These are phyloP conservation scores for Vandiemenella viatica DNA, from an alignment of 2,888 invertebrate species.

Conservation along the genomic window DNA sequence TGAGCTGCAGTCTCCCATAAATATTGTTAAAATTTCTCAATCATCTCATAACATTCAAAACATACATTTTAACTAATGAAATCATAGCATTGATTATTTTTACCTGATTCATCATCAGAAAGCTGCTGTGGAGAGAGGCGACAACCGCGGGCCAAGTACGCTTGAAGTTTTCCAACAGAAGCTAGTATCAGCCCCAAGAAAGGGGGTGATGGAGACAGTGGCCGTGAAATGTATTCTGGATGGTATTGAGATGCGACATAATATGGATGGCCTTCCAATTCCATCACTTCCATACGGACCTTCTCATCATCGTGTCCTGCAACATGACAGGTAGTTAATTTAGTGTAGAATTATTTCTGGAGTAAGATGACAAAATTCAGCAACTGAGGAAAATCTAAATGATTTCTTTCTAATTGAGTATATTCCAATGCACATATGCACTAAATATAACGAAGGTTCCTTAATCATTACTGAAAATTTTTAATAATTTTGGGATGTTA, in stretches of 20 bases:
- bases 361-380: no score
- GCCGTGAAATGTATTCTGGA: slow-evolving; percentile 90
- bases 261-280: slow-evolving; percentile 74
- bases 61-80: no score
- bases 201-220: slow-evolving; percentile 82
- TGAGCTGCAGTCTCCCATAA: no score
- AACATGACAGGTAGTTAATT: slow-evolving; percentile 23
- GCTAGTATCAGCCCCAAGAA: slow-evolving; percentile 90
- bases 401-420: no score
- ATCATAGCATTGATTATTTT: no score
- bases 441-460: no score
- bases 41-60: no score
- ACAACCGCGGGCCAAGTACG: slow-evolving; percentile 45
- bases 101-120: slow-evolving; percentile 40
- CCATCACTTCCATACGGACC: slow-evolving; percentile 86
- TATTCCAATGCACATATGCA: no score
- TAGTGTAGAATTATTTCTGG: not conserved
- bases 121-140: slow-evolving; percentile 56
- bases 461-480: no score
- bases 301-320: slow-evolving; percentile 57
- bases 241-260: slow-evolving; percentile 95
- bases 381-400: no score
- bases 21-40: no score
- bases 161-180: slow-evolving; percentile 62
- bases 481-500: no score